Base-by-base conservation (phyloP, 1,140 invertebrate genomes). In the Drosophila sucinea region DNA sequence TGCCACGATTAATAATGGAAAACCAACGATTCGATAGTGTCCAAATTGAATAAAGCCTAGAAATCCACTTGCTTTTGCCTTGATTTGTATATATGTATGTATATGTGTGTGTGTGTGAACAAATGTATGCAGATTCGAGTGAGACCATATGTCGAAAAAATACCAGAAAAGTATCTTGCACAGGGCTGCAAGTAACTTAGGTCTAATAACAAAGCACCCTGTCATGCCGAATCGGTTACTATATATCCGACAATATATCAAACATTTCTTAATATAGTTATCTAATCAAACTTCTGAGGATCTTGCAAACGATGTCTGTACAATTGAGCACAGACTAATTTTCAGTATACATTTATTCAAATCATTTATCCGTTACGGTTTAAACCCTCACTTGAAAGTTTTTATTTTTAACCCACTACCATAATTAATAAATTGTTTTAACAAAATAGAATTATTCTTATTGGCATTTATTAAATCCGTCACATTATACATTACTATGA, bases 401-500 rank as follows among this genome's bases (percentile, higher is more conserved):
- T 3, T 33, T 33, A 33, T 33, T 33, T 5, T 0, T 4, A 33
- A 33, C 3, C 32, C 32, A 33, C 32, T 3, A 4, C 32, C 35
- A 38, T 17, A 17, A 17, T 17, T 17, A 17, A 51, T 25, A 51
- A 51, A 51, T 27, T 10, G 7, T 51, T 30, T 11, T 33, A 41
- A 0, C 1, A 8, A 10, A 57, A 8, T 23, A 10, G 27, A 30
- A 11, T 66, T 55, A 44, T 75, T 65, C 76, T 71, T 71, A 66
- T 35, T 75, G 54, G 40, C 27, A 67, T 79, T 71, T 60, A 68
- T 67, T 77, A 51, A 73, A 38, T 79, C 55, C 57, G 63, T 69
- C 62, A 70, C 67, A 73, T 64, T 72, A 73, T 74, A 73, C 66
- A 77, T 66, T 67, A 66, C 33, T 33, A 60, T 61, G 57, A 67